Conservation (phyloP, 2,888 invertebrate genomes). For the Hipparchia semele region DNA sequence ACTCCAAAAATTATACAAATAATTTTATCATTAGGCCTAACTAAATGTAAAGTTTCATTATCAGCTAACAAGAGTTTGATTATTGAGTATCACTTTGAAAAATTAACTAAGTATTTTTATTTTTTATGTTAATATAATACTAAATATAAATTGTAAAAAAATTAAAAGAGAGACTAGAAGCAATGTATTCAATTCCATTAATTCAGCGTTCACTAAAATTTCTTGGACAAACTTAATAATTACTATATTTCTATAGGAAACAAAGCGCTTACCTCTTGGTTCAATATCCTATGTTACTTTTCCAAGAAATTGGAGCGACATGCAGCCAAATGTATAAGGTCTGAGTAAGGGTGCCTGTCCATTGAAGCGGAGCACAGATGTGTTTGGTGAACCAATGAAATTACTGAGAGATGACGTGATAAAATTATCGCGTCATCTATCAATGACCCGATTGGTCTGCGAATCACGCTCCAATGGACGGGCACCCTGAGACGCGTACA, state of each 20-base stretch:
- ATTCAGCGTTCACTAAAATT: constrained; percentile 21
- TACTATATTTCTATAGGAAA: constrained; percentile 23
- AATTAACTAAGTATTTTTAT: not conserved
- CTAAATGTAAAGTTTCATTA: constrained; percentile 12
- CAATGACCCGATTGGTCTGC: too few relatives aligned
- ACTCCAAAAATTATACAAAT: constrained; percentile 2
- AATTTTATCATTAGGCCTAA: constrained; percentile 19
- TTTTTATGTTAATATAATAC: not conserved
- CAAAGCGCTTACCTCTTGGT: constrained; percentile 25
- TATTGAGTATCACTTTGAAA: constrained; percentile 9
- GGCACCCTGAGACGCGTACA: not conserved
- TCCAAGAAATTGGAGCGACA: constrained; percentile 24
- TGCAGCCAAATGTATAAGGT: not conserved
- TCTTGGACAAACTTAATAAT: constrained; percentile 24
- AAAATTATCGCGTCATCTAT: too few relatives aligned
- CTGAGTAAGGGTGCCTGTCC: not conserved
- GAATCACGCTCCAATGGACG: too few relatives aligned
- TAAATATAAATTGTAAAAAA: constrained; percentile 16
- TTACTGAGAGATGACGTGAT: too few relatives aligned
- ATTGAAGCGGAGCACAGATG: too few relatives aligned
- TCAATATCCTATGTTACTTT: constrained; percentile 11
- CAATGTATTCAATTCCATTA: constrained; percentile 26
- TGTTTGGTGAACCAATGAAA: too few relatives aligned
- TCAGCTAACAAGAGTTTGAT: constrained; percentile 11
- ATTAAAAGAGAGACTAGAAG: constrained; percentile 5